phyloP scores from a whole-genome alignment of 2,797 vertebrate genomes.

The Molossus molossus region DNA sequence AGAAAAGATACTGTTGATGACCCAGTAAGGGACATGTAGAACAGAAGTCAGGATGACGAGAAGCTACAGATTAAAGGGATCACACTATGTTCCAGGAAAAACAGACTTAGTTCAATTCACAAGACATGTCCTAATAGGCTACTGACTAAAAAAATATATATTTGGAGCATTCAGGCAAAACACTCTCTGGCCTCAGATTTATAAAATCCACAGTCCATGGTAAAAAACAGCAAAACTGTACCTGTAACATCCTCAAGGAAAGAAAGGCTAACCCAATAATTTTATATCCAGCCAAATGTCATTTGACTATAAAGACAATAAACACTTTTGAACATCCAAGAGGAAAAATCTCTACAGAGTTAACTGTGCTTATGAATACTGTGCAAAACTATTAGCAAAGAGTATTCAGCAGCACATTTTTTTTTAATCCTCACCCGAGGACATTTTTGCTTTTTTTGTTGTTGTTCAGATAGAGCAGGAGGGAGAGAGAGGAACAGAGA shows the following conservation, averaged over 20 bases:
- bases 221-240: not conserved
- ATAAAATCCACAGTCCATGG: not conserved
- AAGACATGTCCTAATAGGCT: not conserved
- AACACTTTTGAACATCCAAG: not conserved
- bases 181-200: not conserved
- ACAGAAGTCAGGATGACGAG: not conserved
- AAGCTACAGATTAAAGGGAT: not conserved
- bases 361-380: not conserved
- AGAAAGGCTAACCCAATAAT: not conserved
- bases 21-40: not conserved
- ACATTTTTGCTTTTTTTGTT: too few relatives aligned
- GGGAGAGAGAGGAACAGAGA: too few relatives aligned
- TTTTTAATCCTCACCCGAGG: too few relatives aligned
- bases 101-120: not conserved
- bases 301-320: not conserved
- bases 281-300: not conserved
- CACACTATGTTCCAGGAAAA: conserved; percentile 26
- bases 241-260: not conserved
- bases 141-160: not conserved
- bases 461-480: too few relatives aligned
- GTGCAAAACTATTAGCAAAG: not conserved
- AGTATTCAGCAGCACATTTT: not conserved
- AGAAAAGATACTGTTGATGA: not conserved
- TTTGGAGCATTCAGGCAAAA: not conserved
- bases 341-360: not conserved